Conservation (phyloP, 2,113 vertebrate species). For the Pygoscelis antarcticus region DNA sequence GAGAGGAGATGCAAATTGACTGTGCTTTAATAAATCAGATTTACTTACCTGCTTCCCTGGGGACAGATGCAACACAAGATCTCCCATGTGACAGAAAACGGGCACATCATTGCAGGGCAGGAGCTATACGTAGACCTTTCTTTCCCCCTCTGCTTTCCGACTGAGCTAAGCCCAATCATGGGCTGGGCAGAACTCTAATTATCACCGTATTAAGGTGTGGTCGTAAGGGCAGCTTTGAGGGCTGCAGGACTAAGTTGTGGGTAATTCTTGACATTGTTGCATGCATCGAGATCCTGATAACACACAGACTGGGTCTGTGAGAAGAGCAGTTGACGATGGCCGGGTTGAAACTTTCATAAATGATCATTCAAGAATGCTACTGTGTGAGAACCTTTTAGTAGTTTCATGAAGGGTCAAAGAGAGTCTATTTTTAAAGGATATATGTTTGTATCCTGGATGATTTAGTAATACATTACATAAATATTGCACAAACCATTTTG, state of each 20-base stretch:
- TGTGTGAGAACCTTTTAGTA: background rate
- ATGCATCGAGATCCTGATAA: background rate
- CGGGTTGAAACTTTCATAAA: background rate
- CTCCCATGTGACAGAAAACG: background rate
- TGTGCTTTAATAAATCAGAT: background rate
- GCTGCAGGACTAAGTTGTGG: background rate
- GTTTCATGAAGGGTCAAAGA: background rate
- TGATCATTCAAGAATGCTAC: background rate
- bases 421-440: background rate
- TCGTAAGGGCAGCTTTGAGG: background rate
- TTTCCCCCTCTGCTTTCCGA: background rate
- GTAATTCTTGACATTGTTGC: background rate
- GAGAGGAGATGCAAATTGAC: background rate
- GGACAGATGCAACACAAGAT: background rate
- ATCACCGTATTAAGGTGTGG: too few relatives aligned
- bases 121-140: fast-evolving
- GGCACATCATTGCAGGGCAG: background rate
- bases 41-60: background rate
- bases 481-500: background rate
- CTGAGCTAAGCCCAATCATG: background rate
- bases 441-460: background rate
- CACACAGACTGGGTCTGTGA: background rate
- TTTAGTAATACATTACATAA: background rate
- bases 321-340: background rate
- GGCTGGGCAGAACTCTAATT: background rate